phyloP scores from a whole-genome alignment of 1,140 invertebrate species.

The Lysiphlebus fabarum region DNA sequence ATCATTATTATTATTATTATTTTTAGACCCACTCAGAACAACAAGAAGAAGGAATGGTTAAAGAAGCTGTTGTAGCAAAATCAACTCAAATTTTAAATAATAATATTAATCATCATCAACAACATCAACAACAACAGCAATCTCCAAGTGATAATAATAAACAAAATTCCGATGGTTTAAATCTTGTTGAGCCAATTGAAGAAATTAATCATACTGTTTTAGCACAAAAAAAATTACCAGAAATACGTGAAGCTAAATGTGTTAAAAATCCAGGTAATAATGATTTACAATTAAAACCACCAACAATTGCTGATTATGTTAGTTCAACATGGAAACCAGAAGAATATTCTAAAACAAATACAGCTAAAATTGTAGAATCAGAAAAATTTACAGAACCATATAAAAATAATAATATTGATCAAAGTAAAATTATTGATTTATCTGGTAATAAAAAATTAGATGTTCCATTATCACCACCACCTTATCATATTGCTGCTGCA shows the following conservation, averaged over 20 bases:
- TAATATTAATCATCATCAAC: slow-evolving; percentile 35
- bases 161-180: slow-evolving; percentile 33
- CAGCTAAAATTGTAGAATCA: slow-evolving; percentile 49
- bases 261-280: slow-evolving; percentile 44
- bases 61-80: slow-evolving; percentile 47
- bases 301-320: slow-evolving; percentile 47
- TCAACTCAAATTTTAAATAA: slow-evolving; percentile 35
- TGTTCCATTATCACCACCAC: slow-evolving; percentile 57
- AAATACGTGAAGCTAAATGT: slow-evolving; percentile 51
- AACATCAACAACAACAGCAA: slow-evolving; percentile 28
- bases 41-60: slow-evolving; percentile 41
- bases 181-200: slow-evolving; percentile 31
- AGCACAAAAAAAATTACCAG: slow-evolving; percentile 45
- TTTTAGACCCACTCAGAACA: slow-evolving; percentile 39
- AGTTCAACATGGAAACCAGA: slow-evolving; percentile 52
- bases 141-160: slow-evolving; percentile 21
- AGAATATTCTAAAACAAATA: slow-evolving; percentile 49
- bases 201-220: slow-evolving; percentile 41
- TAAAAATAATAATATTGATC: slow-evolving; percentile 33
- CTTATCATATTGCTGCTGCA: slow-evolving; percentile 67
- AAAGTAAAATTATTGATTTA: slow-evolving; percentile 23
- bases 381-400: slow-evolving; percentile 46
- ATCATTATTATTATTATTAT: neutral
- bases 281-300: slow-evolving; percentile 42
- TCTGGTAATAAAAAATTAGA: slow-evolving; percentile 35